Evolutionary conservation across 1,140 invertebrate genomes (phyloP), one percentile per base, ranked within the genome.

Genomic region (Aphidius ervi): DNA sequence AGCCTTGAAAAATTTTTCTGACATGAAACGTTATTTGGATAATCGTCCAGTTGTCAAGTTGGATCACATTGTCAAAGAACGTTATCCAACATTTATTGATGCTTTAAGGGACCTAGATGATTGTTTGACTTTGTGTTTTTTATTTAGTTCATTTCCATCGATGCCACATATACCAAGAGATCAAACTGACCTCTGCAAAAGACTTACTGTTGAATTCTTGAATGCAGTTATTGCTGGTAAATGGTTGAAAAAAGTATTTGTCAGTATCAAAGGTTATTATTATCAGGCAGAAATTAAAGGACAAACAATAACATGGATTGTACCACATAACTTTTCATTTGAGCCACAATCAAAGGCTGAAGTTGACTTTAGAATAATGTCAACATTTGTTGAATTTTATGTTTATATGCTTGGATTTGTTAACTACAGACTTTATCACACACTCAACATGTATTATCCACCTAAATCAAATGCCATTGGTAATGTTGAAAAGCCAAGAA

Each of bases 231-330:
- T 99, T 67, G 89, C 92, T 67, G 89, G 94, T 0, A 91, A 91
- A 77, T 90, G 94, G 37, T 80, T 99, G 6, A 83, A 93, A 41
- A 99, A 99, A 85, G 94, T 97, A 8, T 99, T 99, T 79, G 88
- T 98, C 43, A 97, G 95, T 1, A 95, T 99, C 52, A 99, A 99
- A 82, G 97, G 98, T 31, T 98, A 97, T 70, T 99, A 99, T 75
- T 99, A 94, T 79, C 97, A 99, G 83, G 97, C 91, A 8, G 95
- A 99, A 74, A 87, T 99, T 62, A 92, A 93, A 81, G 97, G 96
- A 5, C 91, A 98, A 79, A 91, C 85, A 16, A 85, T 99, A 8
- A 99, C 93, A 31, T 99, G 97, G 97, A 92, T 99, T 68, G 88
- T 97, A 3, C 97, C 97, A 7, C 98, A 99, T 84, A 90, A 94